Evolutionary conservation across 1,140 invertebrate genomes (phyloP), one percentile per base, ranked within the genome.

Genomic region (Eulimnadia texana): DNA sequence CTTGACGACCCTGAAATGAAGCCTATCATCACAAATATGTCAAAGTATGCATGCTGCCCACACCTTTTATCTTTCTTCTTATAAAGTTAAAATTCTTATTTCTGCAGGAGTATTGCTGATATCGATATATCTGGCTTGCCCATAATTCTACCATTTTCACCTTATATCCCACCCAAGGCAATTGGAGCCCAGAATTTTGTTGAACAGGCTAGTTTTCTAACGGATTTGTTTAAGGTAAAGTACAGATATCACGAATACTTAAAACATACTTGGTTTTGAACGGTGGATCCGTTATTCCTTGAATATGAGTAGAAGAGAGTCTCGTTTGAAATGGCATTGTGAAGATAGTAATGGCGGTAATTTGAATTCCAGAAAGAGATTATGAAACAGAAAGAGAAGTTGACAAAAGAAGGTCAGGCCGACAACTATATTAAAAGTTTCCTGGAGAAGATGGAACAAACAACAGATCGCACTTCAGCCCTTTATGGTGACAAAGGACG

Each of bases 1-100:
- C 23, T 58, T 10, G 27, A 57, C 16, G 60, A 61, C 54, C 55
- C 23, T 11, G 27, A 58, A 33, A 22, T 20, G 1, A 58, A 29
- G 13, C 13, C 20, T 16, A 33, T 58, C 16, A 13, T 58, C 11
- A 10, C 13, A 3, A 25, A 3, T 20, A 22, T 58, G 24, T 10
- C 24, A 1, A 19, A 33, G 55, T 57, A 57, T 10, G n/a, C n/a
- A n/a, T n/a, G n/a, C n/a, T n/a, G n/a, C n/a, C 6, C 13, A 27
- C 2, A 42, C 28, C 2, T 54, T 16, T 22, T 54, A 16, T 19
- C 53, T 25, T 27, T 2, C 3, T 2, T 23, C n/a, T n/a, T n/a
- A n/a, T 10, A 25, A 56, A 56, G 20, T 27, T 19, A 6, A 16
- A 42, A 42, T 42, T 6, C 6, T 9, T 9, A 42, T 9, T 9